Conservation (phyloP, 2,797 vertebrate genomes). For the Poecilia picta region DNA sequence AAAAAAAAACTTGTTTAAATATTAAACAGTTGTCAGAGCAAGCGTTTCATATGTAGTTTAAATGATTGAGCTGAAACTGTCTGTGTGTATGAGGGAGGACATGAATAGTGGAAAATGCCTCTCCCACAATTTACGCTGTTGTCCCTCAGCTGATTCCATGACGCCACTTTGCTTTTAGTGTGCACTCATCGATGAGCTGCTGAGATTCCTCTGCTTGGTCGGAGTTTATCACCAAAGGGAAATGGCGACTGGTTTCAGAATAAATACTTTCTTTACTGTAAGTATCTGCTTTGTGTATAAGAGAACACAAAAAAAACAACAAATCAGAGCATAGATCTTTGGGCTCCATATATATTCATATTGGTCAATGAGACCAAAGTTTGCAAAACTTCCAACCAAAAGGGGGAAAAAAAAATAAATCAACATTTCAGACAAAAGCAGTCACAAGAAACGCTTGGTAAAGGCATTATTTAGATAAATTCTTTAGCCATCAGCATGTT, state of each 20-base stretch:
- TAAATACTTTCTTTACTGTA: neutral
- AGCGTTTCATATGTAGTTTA: neutral
- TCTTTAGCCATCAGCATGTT: neutral
- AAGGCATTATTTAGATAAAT: neutral
- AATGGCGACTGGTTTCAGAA: neutral
- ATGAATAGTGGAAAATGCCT: neutral
- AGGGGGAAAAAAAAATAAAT: neutral
- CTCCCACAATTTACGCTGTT: neutral
- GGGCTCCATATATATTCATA: neutral
- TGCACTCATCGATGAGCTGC: neutral
- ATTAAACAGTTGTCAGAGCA: neutral
- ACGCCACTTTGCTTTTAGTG: too few relatives aligned
- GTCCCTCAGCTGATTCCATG: neutral
- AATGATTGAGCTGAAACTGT: neutral
- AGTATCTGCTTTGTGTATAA: neutral
- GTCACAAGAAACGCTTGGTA: neutral
- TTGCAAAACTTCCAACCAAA: neutral
- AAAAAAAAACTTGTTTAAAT: neutral
- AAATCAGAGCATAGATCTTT: neutral
- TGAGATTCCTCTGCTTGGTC: neutral
- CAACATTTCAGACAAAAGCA: neutral
- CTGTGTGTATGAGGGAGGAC: neutral
- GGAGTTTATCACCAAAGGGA: neutral
- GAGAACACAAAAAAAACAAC: conserved; percentile 1
- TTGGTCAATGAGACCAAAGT: neutral